Evolutionary conservation across 2,888 invertebrate genomes (phyloP).

Genomic region (Melangyna quadrimaculata): DNA sequence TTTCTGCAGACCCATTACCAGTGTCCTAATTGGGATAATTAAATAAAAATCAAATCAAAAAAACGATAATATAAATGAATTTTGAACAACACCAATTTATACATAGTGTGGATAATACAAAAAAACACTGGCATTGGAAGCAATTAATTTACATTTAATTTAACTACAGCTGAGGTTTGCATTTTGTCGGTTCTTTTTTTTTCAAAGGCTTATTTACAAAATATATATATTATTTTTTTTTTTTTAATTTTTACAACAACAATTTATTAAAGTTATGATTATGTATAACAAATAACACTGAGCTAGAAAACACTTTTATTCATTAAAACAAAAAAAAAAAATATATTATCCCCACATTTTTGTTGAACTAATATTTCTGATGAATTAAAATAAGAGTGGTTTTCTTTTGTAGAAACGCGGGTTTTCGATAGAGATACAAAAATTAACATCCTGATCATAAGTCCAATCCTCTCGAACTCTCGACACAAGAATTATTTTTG

Average conservation of each 20-base stretch:
- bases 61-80: slow-evolving; percentile 13
- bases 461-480: no score
- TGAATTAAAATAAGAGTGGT: no score
- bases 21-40: slow-evolving; percentile 40
- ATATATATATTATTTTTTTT: background rate
- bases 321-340: no score
- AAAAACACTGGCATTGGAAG: slow-evolving; percentile 14
- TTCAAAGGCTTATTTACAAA: slow-evolving; percentile 4
- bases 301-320: background rate
- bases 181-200: slow-evolving; percentile 3
- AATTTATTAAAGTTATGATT: background rate
- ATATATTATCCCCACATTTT: no score
- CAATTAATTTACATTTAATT: slow-evolving; percentile 11
- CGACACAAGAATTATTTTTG: no score
- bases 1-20: slow-evolving; percentile 55
- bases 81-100: slow-evolving; percentile 23
- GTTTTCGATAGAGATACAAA: no score
- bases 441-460: no score
- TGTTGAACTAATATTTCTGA: no score
- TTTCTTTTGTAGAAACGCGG: no score
- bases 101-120: background rate
- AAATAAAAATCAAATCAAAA: slow-evolving; percentile 48
- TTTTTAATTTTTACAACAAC: background rate
- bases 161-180: slow-evolving; percentile 10
- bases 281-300: background rate